phyloP scores from a whole-genome alignment of 1,140 invertebrate species.

The Psix sp. region DNA sequence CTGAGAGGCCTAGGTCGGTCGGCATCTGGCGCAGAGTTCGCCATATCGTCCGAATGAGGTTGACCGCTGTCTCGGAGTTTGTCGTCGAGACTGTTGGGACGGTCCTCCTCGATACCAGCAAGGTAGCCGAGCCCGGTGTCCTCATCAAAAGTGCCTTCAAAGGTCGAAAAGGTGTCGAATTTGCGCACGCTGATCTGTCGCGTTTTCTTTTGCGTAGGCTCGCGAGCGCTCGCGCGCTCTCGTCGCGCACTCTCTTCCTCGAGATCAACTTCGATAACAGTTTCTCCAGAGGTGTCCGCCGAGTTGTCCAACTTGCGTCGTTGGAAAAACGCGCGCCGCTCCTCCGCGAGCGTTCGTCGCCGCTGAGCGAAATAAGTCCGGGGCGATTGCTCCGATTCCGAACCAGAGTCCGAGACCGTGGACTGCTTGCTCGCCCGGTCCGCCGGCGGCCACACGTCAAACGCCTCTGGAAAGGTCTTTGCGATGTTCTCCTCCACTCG shows the following conservation, averaged over 20 bases:
- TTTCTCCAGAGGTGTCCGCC: slow-evolving; percentile 59
- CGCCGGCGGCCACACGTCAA: slow-evolving; percentile 37
- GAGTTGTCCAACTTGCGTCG: slow-evolving; percentile 63
- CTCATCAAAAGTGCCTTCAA: slow-evolving; percentile 71
- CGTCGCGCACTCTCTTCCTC: slow-evolving; percentile 55
- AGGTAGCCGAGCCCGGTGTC: slow-evolving; percentile 68
- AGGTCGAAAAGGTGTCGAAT: slow-evolving; percentile 71
- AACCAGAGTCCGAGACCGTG: slow-evolving; percentile 62
- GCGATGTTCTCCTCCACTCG: slow-evolving; percentile 54
- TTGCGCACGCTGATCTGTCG: slow-evolving; percentile 71
- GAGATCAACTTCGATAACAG: slow-evolving; percentile 58
- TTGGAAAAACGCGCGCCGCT: slow-evolving; percentile 71
- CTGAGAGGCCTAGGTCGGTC: slow-evolving; percentile 62
- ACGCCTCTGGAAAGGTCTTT: slow-evolving; percentile 42
- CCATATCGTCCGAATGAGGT: slow-evolving; percentile 56
- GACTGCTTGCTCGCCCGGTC: slow-evolving; percentile 41
- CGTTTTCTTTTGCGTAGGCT: slow-evolving; percentile 55
- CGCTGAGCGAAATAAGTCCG: slow-evolving; percentile 24
- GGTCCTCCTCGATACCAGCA: slow-evolving; percentile 66
- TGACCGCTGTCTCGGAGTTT: slow-evolving; percentile 24
- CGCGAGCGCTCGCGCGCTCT: slow-evolving; percentile 2
- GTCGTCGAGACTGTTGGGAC: slow-evolving; percentile 59
- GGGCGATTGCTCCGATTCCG: slow-evolving; percentile 57
- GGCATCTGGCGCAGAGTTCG: slow-evolving; percentile 41
- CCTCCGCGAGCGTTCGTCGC: slow-evolving; percentile 61